These are phyloP conservation scores for Bolinopsis microptera DNA, from an alignment of 37 sponge, comb jelly and placozoan species.

Conservation along the genomic window DNA sequence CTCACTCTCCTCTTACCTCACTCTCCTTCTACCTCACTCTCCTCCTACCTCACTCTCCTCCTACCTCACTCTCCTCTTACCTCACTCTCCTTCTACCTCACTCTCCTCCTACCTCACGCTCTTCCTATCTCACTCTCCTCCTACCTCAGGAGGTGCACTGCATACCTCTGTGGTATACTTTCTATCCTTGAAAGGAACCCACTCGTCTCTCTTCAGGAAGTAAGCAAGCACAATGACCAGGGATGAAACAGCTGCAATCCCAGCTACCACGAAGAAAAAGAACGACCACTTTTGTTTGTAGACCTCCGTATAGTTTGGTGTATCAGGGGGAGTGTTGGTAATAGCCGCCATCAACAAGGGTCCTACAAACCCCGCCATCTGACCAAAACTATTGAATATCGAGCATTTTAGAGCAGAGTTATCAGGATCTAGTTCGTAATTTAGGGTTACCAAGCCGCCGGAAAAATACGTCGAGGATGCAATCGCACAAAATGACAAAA, in stretches of 20 bases:
- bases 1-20: too few species aligned
- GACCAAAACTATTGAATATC: not conserved
- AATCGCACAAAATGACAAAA: not conserved
- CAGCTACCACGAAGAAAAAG: not conserved
- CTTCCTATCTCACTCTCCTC: too few species aligned
- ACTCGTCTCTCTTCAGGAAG: not conserved
- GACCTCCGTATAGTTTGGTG: not conserved
- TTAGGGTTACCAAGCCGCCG: not conserved
- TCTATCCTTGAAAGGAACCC: not conserved
- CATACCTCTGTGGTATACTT: not conserved
- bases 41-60: too few species aligned
- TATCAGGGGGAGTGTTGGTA: not conserved
- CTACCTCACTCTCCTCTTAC: too few species aligned
- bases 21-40: too few species aligned
- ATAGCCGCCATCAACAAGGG: constrained; percentile 20
- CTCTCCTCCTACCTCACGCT: too few species aligned
- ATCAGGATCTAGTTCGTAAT: constrained; percentile 9
- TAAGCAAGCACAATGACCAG: not conserved
- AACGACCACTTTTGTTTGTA: not conserved
- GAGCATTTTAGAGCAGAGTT: not conserved
- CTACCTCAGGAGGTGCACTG: too few species aligned
- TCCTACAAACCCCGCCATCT: constrained; percentile 33
- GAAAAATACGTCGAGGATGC: not conserved
- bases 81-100: too few species aligned
- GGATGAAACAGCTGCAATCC: not conserved